These are phyloP conservation scores for Monomorium pharaonis DNA, from an alignment of 1,140 invertebrate genomes.

Conservation along the genomic window DNA sequence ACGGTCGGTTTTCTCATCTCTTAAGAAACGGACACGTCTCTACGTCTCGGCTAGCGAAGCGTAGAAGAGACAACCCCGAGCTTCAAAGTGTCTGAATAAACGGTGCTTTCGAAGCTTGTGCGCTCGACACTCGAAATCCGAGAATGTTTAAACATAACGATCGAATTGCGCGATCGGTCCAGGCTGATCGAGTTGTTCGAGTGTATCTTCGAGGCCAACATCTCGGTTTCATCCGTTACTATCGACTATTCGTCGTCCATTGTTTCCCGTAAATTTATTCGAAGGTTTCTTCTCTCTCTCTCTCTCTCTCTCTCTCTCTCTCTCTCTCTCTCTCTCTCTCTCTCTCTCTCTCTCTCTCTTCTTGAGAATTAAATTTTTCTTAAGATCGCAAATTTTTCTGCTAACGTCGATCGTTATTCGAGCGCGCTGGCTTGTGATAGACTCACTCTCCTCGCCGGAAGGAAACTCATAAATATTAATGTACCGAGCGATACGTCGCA, in stretches of 20 bases:
- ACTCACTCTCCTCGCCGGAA: slow-evolving; percentile 18
- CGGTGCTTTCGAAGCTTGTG: background rate
- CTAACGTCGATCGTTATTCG: slow-evolving; percentile 3
- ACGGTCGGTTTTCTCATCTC: slow-evolving; percentile 7
- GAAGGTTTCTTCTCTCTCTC: background rate
- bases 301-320: no score
- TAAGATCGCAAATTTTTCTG: background rate
- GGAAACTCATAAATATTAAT: slow-evolving; percentile 58
- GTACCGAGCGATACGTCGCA: slow-evolving; percentile 50
- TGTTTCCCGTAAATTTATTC: background rate
- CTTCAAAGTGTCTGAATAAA: background rate
- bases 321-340: no score
- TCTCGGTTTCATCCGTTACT: background rate
- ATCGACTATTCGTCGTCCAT: slow-evolving; percentile 5
- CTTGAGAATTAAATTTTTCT: background rate
- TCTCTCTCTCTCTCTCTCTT: no score
- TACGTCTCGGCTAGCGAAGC: slow-evolving; percentile 16
- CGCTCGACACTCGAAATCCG: slow-evolving; percentile 19
- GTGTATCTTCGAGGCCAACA: background rate
- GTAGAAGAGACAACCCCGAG: background rate
- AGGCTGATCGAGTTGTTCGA: background rate
- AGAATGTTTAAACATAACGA: slow-evolving; percentile 31
- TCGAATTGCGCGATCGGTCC: slow-evolving; percentile 14
- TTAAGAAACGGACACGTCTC: slow-evolving; percentile 5
- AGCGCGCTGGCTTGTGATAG: slow-evolving; percentile 3